Evolutionary conservation across 1,140 invertebrate species (phyloP).

Genomic region (Cardiocondyla obscurior): DNA sequence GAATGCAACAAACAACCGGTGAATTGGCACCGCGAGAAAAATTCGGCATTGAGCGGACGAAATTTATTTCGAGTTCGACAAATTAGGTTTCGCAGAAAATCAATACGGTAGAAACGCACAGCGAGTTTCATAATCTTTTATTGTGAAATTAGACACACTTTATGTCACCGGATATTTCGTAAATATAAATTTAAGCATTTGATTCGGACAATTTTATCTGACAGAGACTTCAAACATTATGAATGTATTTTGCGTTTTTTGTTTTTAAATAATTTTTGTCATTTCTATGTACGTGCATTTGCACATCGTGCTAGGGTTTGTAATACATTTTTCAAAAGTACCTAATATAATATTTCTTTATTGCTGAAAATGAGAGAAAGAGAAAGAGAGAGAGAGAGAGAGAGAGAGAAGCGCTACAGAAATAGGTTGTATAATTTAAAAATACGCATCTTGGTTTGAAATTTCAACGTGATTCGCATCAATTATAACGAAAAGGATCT

Average conservation of each 20-base stretch:
- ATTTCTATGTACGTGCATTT: not conserved
- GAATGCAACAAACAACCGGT: slow-evolving; percentile 38
- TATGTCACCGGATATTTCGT: not conserved
- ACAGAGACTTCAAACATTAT: not conserved
- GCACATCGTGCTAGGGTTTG: not conserved
- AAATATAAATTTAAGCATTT: slow-evolving; percentile 18
- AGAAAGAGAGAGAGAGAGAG: no score
- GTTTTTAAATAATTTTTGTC: not conserved
- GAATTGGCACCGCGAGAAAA: slow-evolving; percentile 40
- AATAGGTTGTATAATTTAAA: slow-evolving; percentile 14
- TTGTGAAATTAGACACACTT: not conserved
- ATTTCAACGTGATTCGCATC: slow-evolving; percentile 52
- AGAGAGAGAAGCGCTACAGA: not conserved
- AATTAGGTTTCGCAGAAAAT: slow-evolving; percentile 22
- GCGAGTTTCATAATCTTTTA: not conserved
- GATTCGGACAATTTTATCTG: not conserved
- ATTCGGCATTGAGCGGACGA: slow-evolving; percentile 9
- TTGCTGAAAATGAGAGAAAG: slow-evolving; percentile 10
- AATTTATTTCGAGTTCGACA: slow-evolving; percentile 40
- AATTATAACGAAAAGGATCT: slow-evolving; percentile 47
- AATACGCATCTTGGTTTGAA: slow-evolving; percentile 46
- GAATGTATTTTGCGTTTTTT: not conserved
- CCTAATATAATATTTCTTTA: slow-evolving; percentile 6
- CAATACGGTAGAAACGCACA: not conserved
- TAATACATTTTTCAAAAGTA: slow-evolving; percentile 6